Evolutionary conservation across 2,888 invertebrate species (phyloP).

Genomic region (Mylabris sibirica): DNA sequence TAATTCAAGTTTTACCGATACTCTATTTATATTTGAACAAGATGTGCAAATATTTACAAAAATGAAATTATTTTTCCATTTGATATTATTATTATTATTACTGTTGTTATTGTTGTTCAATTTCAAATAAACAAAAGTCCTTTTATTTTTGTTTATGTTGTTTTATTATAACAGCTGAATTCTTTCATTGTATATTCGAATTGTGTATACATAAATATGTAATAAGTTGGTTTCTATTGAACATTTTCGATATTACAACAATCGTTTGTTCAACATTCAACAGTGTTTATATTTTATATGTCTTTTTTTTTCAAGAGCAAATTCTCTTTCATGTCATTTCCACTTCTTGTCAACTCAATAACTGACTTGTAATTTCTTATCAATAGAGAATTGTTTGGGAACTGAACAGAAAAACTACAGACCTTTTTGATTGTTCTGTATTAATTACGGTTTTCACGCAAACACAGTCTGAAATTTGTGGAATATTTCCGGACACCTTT

Average conservation of each 20-base stretch:
- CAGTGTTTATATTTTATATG: no score
- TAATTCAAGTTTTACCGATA: neutral
- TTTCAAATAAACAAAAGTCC: neutral
- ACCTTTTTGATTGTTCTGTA: no score
- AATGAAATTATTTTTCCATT: neutral
- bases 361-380: neutral
- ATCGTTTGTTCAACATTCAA: neutral
- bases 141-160: constrained; percentile 9
- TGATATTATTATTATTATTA: constrained; percentile 6
- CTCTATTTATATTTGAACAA: neutral
- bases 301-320: neutral
- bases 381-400: neutral
- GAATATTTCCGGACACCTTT: no score
- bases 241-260: constrained; percentile 5
- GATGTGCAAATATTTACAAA: neutral
- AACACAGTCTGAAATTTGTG: no score
- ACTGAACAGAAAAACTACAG: neutral
- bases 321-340: neutral
- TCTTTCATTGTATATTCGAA: neutral
- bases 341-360: neutral
- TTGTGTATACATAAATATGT: constrained; percentile 12
- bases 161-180: constrained; percentile 3
- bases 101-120: constrained; percentile 12
- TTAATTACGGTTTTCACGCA: no score
- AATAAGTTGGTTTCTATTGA: constrained; percentile 16